Conservation (phyloP, 2,888 invertebrate species). For the Epinotia ramella region DNA sequence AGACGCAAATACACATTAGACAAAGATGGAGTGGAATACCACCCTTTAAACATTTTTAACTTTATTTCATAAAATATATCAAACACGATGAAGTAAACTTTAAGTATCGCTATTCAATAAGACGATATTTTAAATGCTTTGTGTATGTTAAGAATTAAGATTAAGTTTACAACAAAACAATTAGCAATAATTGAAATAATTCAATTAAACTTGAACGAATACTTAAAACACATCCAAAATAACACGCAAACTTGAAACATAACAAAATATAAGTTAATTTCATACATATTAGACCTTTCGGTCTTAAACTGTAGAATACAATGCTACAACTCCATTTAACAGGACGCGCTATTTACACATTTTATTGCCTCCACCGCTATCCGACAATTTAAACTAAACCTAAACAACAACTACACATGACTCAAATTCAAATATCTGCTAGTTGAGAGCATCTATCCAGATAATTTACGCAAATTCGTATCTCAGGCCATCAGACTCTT, state of each 20-base stretch:
- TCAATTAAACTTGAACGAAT: constrained; percentile 33
- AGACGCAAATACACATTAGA: too few relatives aligned
- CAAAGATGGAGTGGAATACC: too few relatives aligned
- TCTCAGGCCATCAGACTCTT: neutral
- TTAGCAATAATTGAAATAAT: constrained; percentile 25
- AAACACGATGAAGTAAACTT: neutral
- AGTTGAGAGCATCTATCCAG: constrained; percentile 16
- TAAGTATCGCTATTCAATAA: neutral
- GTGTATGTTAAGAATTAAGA: too few relatives aligned
- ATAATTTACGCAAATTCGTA: constrained; percentile 8
- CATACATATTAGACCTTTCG: constrained; percentile 5
- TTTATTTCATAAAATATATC: too few relatives aligned
- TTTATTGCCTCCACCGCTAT: constrained; percentile 28
- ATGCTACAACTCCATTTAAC: constrained; percentile 35
- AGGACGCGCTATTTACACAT: constrained; percentile 47
- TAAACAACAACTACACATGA: neutral
- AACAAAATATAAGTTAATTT: neutral
- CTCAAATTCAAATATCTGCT: constrained; percentile 15
- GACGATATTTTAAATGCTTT: neutral
- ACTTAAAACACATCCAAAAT: constrained; percentile 18
- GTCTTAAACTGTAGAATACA: neutral
- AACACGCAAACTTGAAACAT: neutral
- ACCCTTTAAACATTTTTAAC: too few relatives aligned
- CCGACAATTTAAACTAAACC: neutral
- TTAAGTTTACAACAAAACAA: neutral